Conservation (phyloP, 2,888 invertebrate genomes). For the Dinocampus coccinellae region DNA sequence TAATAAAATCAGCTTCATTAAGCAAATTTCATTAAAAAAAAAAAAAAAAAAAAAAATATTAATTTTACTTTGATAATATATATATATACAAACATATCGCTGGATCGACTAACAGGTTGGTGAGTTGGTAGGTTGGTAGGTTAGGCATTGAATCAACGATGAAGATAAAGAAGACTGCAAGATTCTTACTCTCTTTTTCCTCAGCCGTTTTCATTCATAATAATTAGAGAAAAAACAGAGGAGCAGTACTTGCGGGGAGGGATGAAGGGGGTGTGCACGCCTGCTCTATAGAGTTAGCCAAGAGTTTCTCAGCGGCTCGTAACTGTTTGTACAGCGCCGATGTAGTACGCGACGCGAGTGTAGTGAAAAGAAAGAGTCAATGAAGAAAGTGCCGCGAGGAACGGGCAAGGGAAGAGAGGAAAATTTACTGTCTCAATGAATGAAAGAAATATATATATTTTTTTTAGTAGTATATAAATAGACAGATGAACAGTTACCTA, state of each 20-base stretch:
- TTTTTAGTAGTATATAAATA: background rate
- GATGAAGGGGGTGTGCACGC: conserved; percentile 33
- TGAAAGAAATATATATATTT: conserved; percentile 52
- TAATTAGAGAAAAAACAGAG: conserved; percentile 67
- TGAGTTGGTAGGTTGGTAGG: conserved; percentile 11
- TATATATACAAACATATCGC: no score
- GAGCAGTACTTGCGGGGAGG: conserved; percentile 40
- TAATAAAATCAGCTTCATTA: no score
- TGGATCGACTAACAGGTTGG: conserved; percentile 7
- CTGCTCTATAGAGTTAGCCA: background rate
- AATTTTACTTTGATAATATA: no score
- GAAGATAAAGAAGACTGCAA: conserved; percentile 31
- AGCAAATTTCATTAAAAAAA: no score
- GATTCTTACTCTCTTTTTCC: conserved; percentile 25
- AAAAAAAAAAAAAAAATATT: no score
- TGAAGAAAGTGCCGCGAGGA: conserved; percentile 65
- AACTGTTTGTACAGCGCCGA: conserved; percentile 42
- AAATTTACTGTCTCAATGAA: conserved; percentile 64
- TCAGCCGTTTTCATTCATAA: conserved; percentile 67
- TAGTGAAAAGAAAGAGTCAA: conserved; percentile 70
- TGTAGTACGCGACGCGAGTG: conserved; percentile 57
- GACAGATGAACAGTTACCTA: conserved; percentile 28
- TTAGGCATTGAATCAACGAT: conserved; percentile 33
- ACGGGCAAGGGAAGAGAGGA: conserved; percentile 39
- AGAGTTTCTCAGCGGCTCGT: conserved; percentile 40